Base-by-base conservation (phyloP, 1,140 invertebrate genomes). In the Pseudomyrmex cubaensis region DNA sequence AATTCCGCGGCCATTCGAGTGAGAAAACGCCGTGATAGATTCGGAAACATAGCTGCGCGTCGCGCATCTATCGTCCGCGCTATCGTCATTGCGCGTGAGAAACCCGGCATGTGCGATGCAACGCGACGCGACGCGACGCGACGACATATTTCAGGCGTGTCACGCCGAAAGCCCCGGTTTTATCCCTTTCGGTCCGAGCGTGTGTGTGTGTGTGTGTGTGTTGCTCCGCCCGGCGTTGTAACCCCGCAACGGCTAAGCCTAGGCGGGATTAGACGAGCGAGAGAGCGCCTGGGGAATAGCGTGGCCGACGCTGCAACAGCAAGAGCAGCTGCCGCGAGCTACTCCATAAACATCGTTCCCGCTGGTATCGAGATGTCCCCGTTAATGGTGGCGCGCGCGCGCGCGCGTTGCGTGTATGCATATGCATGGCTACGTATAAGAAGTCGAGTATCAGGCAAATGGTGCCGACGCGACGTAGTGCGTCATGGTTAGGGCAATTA, bases 101-200 rank as follows among this genome's bases (percentile, higher is more conserved):
- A 80, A 13, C n/a, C 15, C 22, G 54, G 76, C 76, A 80, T 56
- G 54, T 80, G 76, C 25, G 25, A 25, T 2, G 22, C 22, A 1
- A 22, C 22, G 2, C 35, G 35, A 35, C 35, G 35, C 35, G 35
- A 35, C 17, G 10, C 20, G 20, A 17, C 48, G 48, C 48, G 15
- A 66, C 10, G 44, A 80, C 76, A 80, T 80, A 80, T 80, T 80
- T 80, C 76, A 80, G 66, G 15, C 54, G 15, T 80, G 76, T 80
- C 76, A 72, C 20, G 12, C 54, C 54, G 54, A 80, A 80, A 80
- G 66, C 76, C 35, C 35, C 54, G 76, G 64, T 80, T 80, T 80
- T 80, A 80, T 80, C 66, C 64, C 44, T 15, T 7, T 22, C 52
- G 66, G 66, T 25, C 35, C 44, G 35, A 15, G 35, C 22, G 35